These are phyloP conservation scores for Eudorcas thomsonii DNA, from an alignment of 2,113 vertebrate genomes.

Conservation along the genomic window DNA sequence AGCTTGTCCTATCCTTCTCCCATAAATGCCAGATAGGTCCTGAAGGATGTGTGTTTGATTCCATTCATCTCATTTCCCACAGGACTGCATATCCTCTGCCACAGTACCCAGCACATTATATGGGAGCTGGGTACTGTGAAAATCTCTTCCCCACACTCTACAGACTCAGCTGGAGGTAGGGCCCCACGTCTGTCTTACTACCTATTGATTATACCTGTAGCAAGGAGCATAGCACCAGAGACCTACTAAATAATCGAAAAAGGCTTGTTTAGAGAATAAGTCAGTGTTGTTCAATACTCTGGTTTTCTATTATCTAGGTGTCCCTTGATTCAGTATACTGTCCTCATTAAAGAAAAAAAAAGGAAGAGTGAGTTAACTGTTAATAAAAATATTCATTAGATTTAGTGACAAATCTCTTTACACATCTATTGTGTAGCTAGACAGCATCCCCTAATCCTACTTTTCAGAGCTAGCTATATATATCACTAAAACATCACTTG, in stretches of 20 bases:
- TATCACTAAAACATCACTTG: background rate
- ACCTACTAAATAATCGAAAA: background rate
- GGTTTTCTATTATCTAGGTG: background rate
- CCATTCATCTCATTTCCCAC: background rate
- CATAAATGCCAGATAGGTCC: background rate
- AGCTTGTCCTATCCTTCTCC: background rate
- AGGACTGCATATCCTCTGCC: background rate
- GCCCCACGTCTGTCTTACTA: background rate
- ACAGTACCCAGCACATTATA: background rate
- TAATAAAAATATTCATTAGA: background rate
- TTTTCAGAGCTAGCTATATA: background rate
- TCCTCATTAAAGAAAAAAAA: background rate
- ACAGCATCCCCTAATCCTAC: background rate
- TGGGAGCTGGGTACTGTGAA: fast-evolving
- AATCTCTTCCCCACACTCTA: background rate
- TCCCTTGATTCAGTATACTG: background rate
- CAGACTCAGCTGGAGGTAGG: background rate
- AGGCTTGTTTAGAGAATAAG: background rate
- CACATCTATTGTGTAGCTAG: background rate
- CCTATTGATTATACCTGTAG: background rate
- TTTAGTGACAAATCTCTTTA: background rate
- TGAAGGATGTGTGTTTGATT: background rate
- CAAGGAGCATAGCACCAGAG: background rate
- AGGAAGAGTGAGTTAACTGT: background rate
- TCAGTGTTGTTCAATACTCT: background rate